These are phyloP conservation scores for Eilema sororculum DNA, from an alignment of 2,888 invertebrate species.

Conservation along the genomic window DNA sequence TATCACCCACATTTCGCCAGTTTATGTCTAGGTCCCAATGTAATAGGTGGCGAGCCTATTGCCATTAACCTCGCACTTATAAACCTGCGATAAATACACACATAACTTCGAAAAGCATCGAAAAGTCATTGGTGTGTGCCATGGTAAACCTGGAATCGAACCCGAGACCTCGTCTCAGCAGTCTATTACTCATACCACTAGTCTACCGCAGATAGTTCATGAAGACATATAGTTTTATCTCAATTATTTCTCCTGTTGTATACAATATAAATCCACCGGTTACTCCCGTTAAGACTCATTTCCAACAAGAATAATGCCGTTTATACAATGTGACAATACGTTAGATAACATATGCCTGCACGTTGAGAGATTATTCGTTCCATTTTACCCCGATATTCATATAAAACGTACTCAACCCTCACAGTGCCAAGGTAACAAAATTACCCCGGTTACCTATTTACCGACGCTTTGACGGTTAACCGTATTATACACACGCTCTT, in stretches of 20 bases:
- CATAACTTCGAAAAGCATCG: too few relatives aligned
- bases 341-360: background rate
- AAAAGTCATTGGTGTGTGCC: too few relatives aligned
- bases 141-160: too few relatives aligned
- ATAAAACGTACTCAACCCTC: conserved; percentile 17
- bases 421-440: conserved; percentile 30
- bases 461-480: conserved; percentile 43
- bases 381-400: background rate
- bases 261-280: background rate
- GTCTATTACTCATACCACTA: too few relatives aligned
- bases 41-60: too few relatives aligned
- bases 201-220: too few relatives aligned
- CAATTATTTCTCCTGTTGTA: background rate
- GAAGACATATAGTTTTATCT: too few relatives aligned
- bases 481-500: conserved; percentile 29
- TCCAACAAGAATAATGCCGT: background rate
- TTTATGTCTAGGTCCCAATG: too few relatives aligned
- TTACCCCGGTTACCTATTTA: conserved; percentile 41
- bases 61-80: too few relatives aligned
- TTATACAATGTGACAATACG: background rate
- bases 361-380: background rate
- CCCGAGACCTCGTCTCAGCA: too few relatives aligned
- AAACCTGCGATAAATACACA: too few relatives aligned
- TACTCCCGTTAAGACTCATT: background rate
- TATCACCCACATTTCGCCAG: too few relatives aligned